These are phyloP conservation scores for Bombus superbus DNA, from an alignment of 1,140 invertebrate species.

Conservation along the genomic window DNA sequence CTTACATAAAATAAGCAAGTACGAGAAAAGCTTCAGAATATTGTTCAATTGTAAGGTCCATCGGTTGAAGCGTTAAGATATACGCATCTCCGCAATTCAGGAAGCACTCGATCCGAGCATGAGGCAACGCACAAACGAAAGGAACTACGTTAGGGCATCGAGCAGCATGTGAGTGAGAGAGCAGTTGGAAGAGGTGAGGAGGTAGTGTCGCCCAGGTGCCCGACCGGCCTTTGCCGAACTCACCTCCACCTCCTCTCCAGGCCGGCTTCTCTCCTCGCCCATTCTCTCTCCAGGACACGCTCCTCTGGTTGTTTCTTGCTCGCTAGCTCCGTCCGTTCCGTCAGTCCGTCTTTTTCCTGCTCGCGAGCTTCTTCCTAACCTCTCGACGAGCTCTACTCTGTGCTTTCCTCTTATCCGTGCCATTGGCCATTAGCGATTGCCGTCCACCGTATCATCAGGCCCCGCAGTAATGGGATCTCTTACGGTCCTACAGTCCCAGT, in stretches of 20 bases:
- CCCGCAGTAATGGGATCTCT: constrained; percentile 68
- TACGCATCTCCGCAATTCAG: constrained; percentile 3
- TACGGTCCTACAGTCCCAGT: constrained; percentile 60
- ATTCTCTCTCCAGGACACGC: constrained; percentile 50
- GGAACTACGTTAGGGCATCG: constrained; percentile 35
- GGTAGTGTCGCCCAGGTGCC: constrained; percentile 73
- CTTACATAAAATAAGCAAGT: too few species aligned
- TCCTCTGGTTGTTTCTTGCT: constrained; percentile 37
- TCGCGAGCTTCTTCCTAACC: constrained; percentile 55
- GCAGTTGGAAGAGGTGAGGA: constrained; percentile 59
- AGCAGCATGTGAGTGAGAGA: constrained; percentile 14
- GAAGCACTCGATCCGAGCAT: constrained; percentile 40
- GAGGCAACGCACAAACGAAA: constrained; percentile 39
- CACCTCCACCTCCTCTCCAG: constrained; percentile 52
- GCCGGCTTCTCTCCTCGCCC: constrained; percentile 16
- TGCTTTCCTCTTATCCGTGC: constrained; percentile 69
- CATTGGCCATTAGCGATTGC: constrained; percentile 72
- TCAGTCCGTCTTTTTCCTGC: constrained; percentile 52
- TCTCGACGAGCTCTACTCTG: constrained; percentile 25
- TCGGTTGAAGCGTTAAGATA: too few species aligned
- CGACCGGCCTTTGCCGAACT: constrained; percentile 70
- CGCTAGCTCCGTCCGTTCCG: constrained; percentile 32
- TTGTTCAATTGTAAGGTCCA: too few species aligned
- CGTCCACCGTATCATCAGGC: constrained; percentile 68
- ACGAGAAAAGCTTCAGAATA: too few species aligned